Percentiles rank a stretch among this genome's conserved stretches.
Conservation (phyloP, 2,113 vertebrate genomes). For the Condylura cristata region DNA sequence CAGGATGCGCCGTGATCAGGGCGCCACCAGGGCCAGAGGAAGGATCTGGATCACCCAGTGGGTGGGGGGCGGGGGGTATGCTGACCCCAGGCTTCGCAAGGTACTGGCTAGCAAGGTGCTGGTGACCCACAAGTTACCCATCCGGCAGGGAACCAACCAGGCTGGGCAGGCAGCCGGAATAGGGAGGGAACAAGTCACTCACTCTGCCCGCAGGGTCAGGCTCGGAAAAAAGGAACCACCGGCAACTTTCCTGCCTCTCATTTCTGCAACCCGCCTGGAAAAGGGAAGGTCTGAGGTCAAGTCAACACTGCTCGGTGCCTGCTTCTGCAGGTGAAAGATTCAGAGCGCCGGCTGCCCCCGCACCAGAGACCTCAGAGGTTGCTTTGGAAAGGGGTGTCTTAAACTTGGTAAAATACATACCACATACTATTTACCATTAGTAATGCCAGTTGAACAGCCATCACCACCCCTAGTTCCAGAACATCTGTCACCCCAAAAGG, state of each 20-base stretch:
- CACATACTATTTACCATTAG: too few species aligned
- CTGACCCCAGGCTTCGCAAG: not conserved
- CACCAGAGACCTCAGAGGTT: not conserved
- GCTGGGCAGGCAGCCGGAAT: not conserved
- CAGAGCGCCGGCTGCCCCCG: not conserved
- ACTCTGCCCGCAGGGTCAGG: not conserved
- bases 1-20: not conserved
- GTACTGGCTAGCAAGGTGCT: not conserved
- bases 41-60: not conserved
- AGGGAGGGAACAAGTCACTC: not conserved
- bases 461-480: not conserved
- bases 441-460: rapidly evolving
- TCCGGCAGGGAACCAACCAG: not conserved
- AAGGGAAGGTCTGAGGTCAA: not conserved
- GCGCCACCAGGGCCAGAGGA: not conserved
- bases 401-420: too few species aligned
- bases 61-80: not conserved
- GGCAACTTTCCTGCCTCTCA: not conserved
- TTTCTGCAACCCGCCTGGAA: not conserved
- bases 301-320: not conserved
- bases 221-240: not conserved
- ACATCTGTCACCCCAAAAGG: not conserved
- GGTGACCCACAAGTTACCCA: not conserved
- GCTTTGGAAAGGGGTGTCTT: not conserved
- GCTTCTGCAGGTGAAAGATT: not conserved